A percentile compares a stretch with the other conserved stretches of the same genome.
These are phyloP conservation scores for Abrostola triplasia DNA, from an alignment of 2,888 invertebrate species.

Conservation along the genomic window DNA sequence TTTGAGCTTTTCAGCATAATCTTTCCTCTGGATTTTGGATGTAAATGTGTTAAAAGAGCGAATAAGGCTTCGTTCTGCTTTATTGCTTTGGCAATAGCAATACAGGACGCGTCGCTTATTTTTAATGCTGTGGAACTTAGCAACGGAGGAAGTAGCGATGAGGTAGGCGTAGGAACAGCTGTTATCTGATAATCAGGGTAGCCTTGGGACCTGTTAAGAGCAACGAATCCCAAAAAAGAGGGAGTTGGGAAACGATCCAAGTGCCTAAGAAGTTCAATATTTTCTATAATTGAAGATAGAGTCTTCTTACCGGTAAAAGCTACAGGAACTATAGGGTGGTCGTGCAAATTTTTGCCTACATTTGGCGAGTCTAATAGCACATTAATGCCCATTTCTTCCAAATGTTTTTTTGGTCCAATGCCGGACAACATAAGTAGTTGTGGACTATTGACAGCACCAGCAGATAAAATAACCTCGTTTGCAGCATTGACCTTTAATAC, in stretches of 20 bases:
- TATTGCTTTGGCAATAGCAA: slow-evolving; percentile 51
- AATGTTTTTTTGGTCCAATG: slow-evolving; percentile 68
- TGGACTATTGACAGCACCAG: slow-evolving; percentile 71
- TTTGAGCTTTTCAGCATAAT: slow-evolving; percentile 61
- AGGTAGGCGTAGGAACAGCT: slow-evolving; percentile 55
- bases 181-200: slow-evolving; percentile 72
- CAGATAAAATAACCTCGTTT: slow-evolving; percentile 72
- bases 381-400: slow-evolving; percentile 61
- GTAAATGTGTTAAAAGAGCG: slow-evolving; percentile 58
- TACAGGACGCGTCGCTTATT: slow-evolving; percentile 60
- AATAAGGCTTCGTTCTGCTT: slow-evolving; percentile 49
- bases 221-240: slow-evolving; percentile 63
- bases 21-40: slow-evolving; percentile 68
- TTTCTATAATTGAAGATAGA: slow-evolving; percentile 46
- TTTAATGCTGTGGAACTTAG: slow-evolving; percentile 59
- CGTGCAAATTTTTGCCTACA: slow-evolving; percentile 72
- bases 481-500: slow-evolving; percentile 52
- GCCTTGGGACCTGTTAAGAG: slow-evolving; percentile 63
- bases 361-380: slow-evolving; percentile 61
- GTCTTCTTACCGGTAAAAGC: slow-evolving; percentile 54
- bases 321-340: slow-evolving; percentile 66
- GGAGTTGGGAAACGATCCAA: slow-evolving; percentile 63
- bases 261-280: slow-evolving; percentile 55
- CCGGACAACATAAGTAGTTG: slow-evolving; percentile 75
- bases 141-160: slow-evolving; percentile 55